These are phyloP conservation scores for Trichechus manatus DNA, from an alignment of 2,113 vertebrate genomes.

Conservation along the genomic window DNA sequence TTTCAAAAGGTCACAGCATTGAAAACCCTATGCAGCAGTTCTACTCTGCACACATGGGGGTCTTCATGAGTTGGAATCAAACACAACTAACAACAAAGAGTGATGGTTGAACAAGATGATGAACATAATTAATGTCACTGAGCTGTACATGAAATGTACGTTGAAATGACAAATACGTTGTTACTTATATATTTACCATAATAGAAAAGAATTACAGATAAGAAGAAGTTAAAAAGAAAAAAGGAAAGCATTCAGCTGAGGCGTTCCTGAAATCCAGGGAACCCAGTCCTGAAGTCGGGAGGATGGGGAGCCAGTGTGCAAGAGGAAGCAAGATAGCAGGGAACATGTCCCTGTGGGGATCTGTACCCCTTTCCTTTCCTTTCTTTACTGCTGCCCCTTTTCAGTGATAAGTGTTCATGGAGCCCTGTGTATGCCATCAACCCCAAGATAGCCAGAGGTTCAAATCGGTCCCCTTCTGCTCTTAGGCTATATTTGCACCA, in stretches of 20 bases:
- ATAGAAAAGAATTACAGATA: too few relatives aligned
- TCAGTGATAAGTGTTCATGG: not conserved
- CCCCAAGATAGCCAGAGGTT: not conserved
- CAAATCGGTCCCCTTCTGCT: not conserved
- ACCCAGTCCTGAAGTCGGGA: not conserved
- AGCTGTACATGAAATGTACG: too few relatives aligned
- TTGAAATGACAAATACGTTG: not conserved
- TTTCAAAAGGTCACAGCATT: not conserved
- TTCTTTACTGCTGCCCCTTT: not conserved
- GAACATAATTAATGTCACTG: too few relatives aligned
- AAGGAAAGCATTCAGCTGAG: not conserved
- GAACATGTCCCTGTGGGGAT: too few relatives aligned
- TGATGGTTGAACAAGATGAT: too few relatives aligned
- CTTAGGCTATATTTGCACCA: accelerated
- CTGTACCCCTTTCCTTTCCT: too few relatives aligned
- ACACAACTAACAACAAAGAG: not conserved
- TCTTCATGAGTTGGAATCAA: not conserved
- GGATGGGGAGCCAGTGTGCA: accelerated
- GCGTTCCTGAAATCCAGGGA: not conserved
- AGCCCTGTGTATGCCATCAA: accelerated
- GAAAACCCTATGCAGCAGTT: not conserved
- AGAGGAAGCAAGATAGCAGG: not conserved
- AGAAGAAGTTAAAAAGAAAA: not conserved
- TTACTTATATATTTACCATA: too few relatives aligned
- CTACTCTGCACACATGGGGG: not conserved